phyloP scores from a whole-genome alignment of 2,888 invertebrate genomes.

The Micoletzkya japonica region DNA sequence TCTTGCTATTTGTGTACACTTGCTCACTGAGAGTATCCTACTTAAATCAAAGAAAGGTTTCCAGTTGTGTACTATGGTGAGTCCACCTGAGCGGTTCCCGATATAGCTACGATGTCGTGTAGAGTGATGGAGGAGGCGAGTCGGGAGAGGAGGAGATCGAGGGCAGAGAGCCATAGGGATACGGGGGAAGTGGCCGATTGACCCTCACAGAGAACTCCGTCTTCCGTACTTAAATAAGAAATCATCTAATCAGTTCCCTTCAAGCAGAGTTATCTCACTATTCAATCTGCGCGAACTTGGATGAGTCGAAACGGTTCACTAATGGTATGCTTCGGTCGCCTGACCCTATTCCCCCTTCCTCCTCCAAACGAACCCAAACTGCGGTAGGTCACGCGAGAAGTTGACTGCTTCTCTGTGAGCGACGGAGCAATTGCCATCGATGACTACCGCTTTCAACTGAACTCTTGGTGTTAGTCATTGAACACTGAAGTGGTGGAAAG shows the following conservation, averaged over 20 bases:
- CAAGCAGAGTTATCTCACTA: too few relatives aligned
- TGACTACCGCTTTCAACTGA: conserved; percentile 85
- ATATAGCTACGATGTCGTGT: conserved; percentile 79
- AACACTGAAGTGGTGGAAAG: background rate
- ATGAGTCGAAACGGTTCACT: too few relatives aligned
- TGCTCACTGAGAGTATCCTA: too few relatives aligned
- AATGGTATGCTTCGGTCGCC: too few relatives aligned
- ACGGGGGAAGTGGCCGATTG: conserved; percentile 71
- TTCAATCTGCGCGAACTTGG: too few relatives aligned
- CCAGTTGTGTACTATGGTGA: too few relatives aligned
- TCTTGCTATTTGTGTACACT: too few relatives aligned
- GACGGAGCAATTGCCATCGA: conserved; percentile 76
- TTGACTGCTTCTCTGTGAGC: conserved; percentile 81
- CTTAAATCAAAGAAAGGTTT: too few relatives aligned
- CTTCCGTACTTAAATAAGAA: conserved; percentile 32
- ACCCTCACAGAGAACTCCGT: conserved; percentile 31
- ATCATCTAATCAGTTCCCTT: background rate
- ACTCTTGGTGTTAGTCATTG: conserved; percentile 48
- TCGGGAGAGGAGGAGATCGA: conserved; percentile 86
- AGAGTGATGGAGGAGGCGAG: conserved; percentile 78
- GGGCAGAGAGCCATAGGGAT: conserved; percentile 90
- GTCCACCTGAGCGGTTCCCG: conserved; percentile 87
- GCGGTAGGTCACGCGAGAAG: conserved; percentile 89
- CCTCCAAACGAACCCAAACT: too few relatives aligned
- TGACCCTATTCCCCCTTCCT: too few relatives aligned